These are phyloP conservation scores for Bradypus variegatus DNA, from an alignment of 2,797 vertebrate genomes.

Conservation along the genomic window DNA sequence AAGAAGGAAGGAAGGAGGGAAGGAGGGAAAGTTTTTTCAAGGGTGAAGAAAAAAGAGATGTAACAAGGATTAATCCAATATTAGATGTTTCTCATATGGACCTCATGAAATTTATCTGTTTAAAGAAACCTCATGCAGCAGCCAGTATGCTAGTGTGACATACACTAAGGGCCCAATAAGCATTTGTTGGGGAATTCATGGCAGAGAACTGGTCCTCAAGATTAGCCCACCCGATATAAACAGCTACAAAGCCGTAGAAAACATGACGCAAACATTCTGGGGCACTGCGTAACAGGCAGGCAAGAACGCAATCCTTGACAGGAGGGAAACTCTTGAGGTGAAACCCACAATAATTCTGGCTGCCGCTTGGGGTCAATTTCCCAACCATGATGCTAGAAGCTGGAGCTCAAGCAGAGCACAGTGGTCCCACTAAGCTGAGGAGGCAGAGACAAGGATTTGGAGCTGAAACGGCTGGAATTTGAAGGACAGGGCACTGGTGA, in stretches of 20 bases:
- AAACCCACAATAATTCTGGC: neutral
- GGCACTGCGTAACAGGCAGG: neutral
- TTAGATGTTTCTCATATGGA: neutral
- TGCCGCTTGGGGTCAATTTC: neutral
- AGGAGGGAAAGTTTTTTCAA: neutral
- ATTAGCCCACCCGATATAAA: neutral
- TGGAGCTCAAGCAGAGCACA: neutral
- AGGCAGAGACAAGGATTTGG: neutral
- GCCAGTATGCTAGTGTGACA: neutral
- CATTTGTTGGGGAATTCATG: neutral
- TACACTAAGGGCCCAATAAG: neutral
- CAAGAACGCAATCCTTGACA: neutral
- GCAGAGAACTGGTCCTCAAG: neutral
- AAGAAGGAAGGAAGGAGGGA: neutral
- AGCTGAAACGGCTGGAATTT: neutral
- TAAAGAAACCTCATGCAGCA: neutral
- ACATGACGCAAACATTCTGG: neutral
- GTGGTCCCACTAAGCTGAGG: neutral
- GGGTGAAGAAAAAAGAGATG: neutral
- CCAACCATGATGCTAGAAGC: neutral
- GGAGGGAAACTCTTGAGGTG: neutral
- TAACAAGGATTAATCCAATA: neutral
- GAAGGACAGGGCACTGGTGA: neutral
- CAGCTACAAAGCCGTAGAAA: neutral
- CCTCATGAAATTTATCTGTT: neutral